Percentiles rank a stretch among this genome's conserved stretches.
These are phyloP conservation scores for Orthonychiurus folsomi DNA, from an alignment of 2,888 invertebrate species.

Conservation along the genomic window DNA sequence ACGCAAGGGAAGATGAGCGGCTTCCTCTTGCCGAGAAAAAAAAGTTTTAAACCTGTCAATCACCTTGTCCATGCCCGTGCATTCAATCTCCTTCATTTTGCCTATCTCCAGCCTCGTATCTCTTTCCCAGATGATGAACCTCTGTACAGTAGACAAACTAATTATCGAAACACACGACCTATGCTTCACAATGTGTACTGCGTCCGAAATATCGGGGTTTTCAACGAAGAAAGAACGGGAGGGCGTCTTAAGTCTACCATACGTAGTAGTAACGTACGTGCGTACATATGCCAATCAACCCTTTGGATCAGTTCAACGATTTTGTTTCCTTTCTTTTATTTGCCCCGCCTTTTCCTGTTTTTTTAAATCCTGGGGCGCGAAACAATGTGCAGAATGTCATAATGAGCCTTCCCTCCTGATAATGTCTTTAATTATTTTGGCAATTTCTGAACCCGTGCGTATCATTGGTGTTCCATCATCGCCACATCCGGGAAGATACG, in stretches of 20 bases:
- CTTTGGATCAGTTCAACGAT: background rate
- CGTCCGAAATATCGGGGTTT: too few relatives aligned
- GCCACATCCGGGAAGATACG: too few relatives aligned
- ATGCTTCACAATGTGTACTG: too few relatives aligned
- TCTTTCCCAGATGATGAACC: too few relatives aligned
- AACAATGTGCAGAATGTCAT: constrained; percentile 32
- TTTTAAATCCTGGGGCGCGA: background rate
- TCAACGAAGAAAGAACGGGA: too few relatives aligned
- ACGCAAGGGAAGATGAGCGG: constrained; percentile 19
- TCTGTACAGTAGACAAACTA: too few relatives aligned
- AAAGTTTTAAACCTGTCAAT: constrained; percentile 23
- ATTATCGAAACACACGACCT: too few relatives aligned
- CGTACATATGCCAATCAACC: constrained; percentile 1
- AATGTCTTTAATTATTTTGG: constrained; percentile 36
- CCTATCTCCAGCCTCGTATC: too few relatives aligned
- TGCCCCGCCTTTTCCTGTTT: background rate
- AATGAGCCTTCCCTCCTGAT: constrained; percentile 23
- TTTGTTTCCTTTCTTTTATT: background rate
- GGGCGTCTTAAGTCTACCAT: too few relatives aligned
- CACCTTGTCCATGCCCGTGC: constrained; percentile 28
- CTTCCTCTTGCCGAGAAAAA: constrained; percentile 13
- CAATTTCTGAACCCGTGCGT: constrained; percentile 18
- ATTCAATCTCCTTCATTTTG: constrained; percentile 25
- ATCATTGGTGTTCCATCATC: too few relatives aligned
- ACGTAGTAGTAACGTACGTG: too few relatives aligned